Conservation (phyloP, 2,113 vertebrate species). For the Theristicus caerulescens region DNA sequence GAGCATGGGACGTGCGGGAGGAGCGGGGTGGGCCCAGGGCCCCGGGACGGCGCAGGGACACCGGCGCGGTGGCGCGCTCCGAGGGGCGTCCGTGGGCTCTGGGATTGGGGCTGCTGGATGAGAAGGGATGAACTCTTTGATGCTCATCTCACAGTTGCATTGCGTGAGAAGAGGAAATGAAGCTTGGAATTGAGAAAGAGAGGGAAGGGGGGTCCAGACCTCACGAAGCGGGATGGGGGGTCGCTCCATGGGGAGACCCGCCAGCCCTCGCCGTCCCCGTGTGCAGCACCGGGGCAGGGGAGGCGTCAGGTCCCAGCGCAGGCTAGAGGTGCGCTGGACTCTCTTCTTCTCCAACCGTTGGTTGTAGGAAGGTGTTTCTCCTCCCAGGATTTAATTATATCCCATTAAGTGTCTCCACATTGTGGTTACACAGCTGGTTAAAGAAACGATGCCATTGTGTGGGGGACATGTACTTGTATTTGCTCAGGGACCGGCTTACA, state of each 20-base stretch:
- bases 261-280: fast-evolving
- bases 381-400: not conserved
- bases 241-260: not conserved
- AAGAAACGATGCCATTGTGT: fast-evolving
- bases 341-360: not conserved
- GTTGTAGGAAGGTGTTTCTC: not conserved
- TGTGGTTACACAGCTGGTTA: not conserved
- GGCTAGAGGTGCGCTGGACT: not conserved
- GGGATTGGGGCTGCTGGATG: not conserved
- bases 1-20: fast-evolving
- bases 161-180: not conserved
- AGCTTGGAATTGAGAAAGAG: not conserved
- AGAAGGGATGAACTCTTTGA: not conserved
- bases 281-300: not conserved
- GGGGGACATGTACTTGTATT: fast-evolving
- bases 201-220: not conserved
- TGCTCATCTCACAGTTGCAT: fast-evolving
- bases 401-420: fast-evolving
- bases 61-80: not conserved
- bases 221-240: not conserved
- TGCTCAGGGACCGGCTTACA: not conserved
- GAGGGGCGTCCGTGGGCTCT: fast-evolving
- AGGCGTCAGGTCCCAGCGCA: not conserved
- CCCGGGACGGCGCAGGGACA: fast-evolving
- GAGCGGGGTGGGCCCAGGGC: not conserved